Evolutionary conservation across 1,140 invertebrate genomes (phyloP), one percentile per base, ranked within the genome.

Genomic region (Papilio xuthus): DNA sequence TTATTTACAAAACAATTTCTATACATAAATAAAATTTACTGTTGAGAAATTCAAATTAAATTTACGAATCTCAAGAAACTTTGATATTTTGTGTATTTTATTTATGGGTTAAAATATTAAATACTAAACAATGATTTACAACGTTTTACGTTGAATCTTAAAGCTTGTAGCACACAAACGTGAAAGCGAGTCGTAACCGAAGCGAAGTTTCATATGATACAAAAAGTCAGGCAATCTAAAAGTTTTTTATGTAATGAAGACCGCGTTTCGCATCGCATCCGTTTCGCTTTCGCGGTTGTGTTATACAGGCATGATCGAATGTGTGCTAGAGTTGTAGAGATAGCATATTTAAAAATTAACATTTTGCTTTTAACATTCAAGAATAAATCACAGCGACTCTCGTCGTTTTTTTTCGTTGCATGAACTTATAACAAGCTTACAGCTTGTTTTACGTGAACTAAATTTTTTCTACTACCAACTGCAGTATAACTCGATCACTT

Each of bases 1-100:
- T 10, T 20, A 53, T 53, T 53, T 53, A 53, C 50, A 20, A 53
- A 53, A 53, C 50, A 53, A 53, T 53, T 20, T 53, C 50, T 53
- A n/a, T 60, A 56, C n/a, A n/a, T 56, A 60, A 60, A 26, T 28
- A 60, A 26, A 60, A 60, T 60, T 60, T 60, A 53, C n/a, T 1
- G 18, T 53, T 53, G n/a, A 53, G 50, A 20, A 9, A 53, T 53
- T 20, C 8, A n/a, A 53, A 53, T 15, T 53, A n/a, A 53, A 53
- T 9, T 44, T 44, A 20, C 18, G 23, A 60, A 26, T 60, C 10
- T 60, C 12, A 15, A 26, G 56, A 4, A n/a, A 28, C 2, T 60
- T 60, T 13, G 23, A 10, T 9, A 60, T 60, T 60, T 23, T 8
- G 53, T 23, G 53, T 23, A 23, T 60, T 60, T 23, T 23, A 23